Percentiles rank a stretch among this genome's conserved stretches.
These are phyloP conservation scores for Shargacucullia verbasci DNA, from an alignment of 2,888 invertebrate species.

Conservation along the genomic window DNA sequence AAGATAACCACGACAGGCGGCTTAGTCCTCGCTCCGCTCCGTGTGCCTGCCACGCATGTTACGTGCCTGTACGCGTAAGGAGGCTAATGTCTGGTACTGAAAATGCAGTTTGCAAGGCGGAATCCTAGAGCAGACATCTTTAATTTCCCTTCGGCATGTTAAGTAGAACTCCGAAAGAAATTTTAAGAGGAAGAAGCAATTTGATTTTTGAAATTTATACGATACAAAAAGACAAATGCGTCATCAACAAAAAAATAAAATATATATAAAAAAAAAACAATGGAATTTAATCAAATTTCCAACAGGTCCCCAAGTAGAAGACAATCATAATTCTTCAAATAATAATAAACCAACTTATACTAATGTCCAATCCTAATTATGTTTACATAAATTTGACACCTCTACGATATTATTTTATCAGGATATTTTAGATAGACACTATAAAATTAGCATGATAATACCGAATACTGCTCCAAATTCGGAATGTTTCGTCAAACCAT, in stretches of 20 bases:
- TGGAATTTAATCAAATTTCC: conserved; percentile 21
- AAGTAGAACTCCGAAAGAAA: no score
- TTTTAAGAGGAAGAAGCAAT: not conserved
- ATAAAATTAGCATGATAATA: conserved; percentile 75
- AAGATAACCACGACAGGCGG: no score
- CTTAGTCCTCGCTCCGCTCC: no score
- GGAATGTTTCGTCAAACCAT: conserved; percentile 43
- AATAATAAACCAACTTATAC: conserved; percentile 19
- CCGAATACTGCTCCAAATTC: conserved; percentile 66
- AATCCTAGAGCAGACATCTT: no score
- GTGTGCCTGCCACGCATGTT: no score
- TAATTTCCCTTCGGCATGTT: no score
- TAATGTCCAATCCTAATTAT: conserved; percentile 39
- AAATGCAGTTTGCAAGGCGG: no score
- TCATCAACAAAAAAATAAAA: conserved; percentile 12
- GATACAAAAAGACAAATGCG: conserved; percentile 24
- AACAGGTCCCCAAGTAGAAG: conserved; percentile 8
- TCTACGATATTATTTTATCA: conserved; percentile 32
- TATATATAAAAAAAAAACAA: conserved; percentile 29
- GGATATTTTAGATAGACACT: conserved; percentile 49
- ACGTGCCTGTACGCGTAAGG: no score
- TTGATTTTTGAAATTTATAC: conserved; percentile 22
- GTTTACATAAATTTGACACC: conserved; percentile 46
- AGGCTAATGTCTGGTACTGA: no score
- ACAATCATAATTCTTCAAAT: conserved; percentile 23